Conservation (phyloP, 2,888 invertebrate species). For the Agrochola lychnidis region DNA sequence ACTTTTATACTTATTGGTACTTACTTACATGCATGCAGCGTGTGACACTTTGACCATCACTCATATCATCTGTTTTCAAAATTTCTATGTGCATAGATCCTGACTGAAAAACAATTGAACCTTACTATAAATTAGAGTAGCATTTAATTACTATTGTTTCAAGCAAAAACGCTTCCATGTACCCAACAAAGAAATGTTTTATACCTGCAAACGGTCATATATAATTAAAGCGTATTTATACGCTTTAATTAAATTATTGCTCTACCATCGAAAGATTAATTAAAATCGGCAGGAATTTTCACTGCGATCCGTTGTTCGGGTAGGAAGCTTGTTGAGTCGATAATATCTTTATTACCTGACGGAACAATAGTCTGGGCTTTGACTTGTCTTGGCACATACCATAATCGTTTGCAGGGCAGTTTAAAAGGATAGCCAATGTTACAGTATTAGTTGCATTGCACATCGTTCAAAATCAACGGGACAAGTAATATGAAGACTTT, state of each 20-base stretch:
- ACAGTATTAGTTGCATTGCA: not conserved
- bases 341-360: slow-evolving; percentile 36
- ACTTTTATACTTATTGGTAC: not conserved
- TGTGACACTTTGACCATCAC: not conserved
- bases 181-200: slow-evolving; percentile 22
- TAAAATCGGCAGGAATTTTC: slow-evolving; percentile 47
- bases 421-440: not conserved
- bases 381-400: not conserved
- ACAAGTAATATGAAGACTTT: not conserved
- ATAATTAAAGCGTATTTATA: not conserved
- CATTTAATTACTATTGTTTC: not conserved
- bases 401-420: slow-evolving; percentile 1
- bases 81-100: not conserved
- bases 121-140: not conserved
- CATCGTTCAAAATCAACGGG: not conserved
- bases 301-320: slow-evolving; percentile 23
- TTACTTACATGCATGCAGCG: not conserved
- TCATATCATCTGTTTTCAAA: not conserved
- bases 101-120: not conserved
- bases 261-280: slow-evolving; percentile 50
- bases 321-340: slow-evolving; percentile 27
- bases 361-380: slow-evolving; percentile 12
- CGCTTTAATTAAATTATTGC: slow-evolving; percentile 55
- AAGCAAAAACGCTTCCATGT: slow-evolving; percentile 22
- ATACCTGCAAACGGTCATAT: slow-evolving; percentile 38